Conservation (phyloP, 2,113 vertebrate genomes). For the Pelecanoides urinatrix region DNA sequence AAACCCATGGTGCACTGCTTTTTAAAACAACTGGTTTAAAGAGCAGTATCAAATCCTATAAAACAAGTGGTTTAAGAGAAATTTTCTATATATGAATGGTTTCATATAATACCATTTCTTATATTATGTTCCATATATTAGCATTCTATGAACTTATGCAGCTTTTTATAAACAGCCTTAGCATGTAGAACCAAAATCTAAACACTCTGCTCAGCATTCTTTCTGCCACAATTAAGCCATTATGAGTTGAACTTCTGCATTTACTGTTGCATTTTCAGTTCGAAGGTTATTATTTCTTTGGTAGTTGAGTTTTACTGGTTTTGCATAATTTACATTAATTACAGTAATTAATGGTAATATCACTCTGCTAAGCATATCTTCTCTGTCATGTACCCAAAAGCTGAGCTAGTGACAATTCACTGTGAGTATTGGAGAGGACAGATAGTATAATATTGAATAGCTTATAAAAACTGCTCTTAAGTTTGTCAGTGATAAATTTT, state of each 20-base stretch:
- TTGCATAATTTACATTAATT: conserved; percentile 44
- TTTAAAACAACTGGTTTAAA: not conserved
- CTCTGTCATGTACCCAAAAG: not conserved
- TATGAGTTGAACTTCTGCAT: not conserved
- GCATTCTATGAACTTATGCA: not conserved
- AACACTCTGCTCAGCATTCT: not conserved
- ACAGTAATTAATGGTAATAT: conserved; percentile 23
- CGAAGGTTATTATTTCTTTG: conserved; percentile 43
- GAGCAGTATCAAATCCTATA: not conserved
- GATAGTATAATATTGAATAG: not conserved
- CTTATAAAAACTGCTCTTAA: not conserved
- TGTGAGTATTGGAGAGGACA: not conserved
- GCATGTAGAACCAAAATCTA: not conserved
- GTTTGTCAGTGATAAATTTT: not conserved
- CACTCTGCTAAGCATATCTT: not conserved
- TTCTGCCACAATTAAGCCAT: not conserved
- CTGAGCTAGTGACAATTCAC: not conserved
- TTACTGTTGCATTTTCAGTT: conserved; percentile 29
- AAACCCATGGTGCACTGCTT: not conserved
- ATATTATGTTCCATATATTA: not conserved
- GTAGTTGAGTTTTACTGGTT: conserved; percentile 30
- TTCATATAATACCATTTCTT: not conserved
- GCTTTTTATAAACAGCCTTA: not conserved
- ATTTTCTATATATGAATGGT: not conserved
- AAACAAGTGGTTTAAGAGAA: not conserved